Base-by-base conservation (phyloP, 2,888 invertebrate species). In the Pelosia muscerda region DNA sequence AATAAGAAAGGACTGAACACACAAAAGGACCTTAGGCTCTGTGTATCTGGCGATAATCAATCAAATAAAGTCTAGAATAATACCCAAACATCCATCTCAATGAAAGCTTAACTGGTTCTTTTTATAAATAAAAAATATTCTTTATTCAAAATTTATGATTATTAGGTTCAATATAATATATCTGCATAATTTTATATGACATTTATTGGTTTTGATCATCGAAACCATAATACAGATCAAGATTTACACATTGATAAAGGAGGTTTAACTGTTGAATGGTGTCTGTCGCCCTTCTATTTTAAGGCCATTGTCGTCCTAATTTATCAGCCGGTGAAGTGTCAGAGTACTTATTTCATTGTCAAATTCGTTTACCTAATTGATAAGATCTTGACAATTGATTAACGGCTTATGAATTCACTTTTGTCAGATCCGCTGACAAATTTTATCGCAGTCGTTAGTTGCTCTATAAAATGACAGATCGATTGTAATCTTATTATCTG, bases 331-430 rank as follows among this genome's bases (percentile, higher is more conserved):
- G 59, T 60, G 19, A 66, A 72, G 72, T 77, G 79, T 76, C 77
- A 77, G 67, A 70, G 79, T 73, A 70, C 74, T 75, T 74, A 72
- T 77, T 71, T 74, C 72, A 81, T 78, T 82, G 79, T 82, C 77
- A 76, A 76, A 76, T 71, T 60, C 74, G 75, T 82, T 81, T 82
- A 81, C 81, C 63, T 69, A 71, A 71, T 79, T 81, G 81, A 81
- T 81, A 79, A 76, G 70, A 81, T 81, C 81, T 81, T 82, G 81
- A 81, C 81, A 81, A 81, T 82, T 82, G 81, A 81, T 81, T 75
- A 76, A 82, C 75, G 76, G 65, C 61, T 72, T 71, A 71, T 71
- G 66, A 71, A 72, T 74, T 69, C 22, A 77, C 74, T 73, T 81
- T 81, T 78, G 81, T 79, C 75, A 76, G 79, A 70, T n/a, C 63